These are phyloP conservation scores for Orthonevra nobilis DNA, from an alignment of 2,888 invertebrate species.

Conservation along the genomic window DNA sequence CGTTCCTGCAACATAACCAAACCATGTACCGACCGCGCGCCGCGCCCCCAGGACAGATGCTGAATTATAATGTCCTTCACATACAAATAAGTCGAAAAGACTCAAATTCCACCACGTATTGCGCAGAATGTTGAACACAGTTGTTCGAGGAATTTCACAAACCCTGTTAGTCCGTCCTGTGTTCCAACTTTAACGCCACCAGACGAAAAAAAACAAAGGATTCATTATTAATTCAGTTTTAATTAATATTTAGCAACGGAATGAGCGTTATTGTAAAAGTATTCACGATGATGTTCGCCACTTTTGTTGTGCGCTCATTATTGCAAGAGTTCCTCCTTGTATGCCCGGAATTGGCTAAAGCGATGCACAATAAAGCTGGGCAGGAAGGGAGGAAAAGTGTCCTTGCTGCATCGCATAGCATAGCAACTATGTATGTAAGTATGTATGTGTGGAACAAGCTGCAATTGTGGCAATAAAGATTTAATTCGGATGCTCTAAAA, in stretches of 20 bases:
- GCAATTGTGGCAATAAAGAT: constrained; percentile 66
- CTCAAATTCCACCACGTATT: constrained; percentile 7
- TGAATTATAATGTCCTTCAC: constrained; percentile 44
- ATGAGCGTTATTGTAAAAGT: constrained; percentile 72
- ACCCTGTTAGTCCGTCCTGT: background rate
- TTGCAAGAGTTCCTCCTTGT: constrained; percentile 33
- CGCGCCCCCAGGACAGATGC: constrained; percentile 5
- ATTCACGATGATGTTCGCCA: constrained; percentile 43
- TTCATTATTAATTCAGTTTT: constrained; percentile 72
- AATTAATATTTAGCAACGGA: constrained; percentile 78
- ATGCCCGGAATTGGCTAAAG: background rate
- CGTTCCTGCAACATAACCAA: background rate
- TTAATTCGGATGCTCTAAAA: constrained; percentile 58
- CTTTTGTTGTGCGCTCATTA: constrained; percentile 35
- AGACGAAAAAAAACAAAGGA: constrained; percentile 30
- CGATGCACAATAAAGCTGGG: too few relatives aligned
- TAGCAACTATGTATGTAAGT: too few relatives aligned
- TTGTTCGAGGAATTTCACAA: constrained; percentile 30
- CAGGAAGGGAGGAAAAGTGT: too few relatives aligned
- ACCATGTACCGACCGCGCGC: background rate
- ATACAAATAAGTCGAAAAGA: constrained; percentile 33
- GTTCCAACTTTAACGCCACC: too few relatives aligned
- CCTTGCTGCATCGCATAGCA: constrained; percentile 19
- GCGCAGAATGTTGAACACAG: background rate
- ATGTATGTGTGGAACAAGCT: constrained; percentile 22